These are phyloP conservation scores for Clarias magur DNA, from an alignment of 2,113 vertebrate species.

Conservation along the genomic window DNA sequence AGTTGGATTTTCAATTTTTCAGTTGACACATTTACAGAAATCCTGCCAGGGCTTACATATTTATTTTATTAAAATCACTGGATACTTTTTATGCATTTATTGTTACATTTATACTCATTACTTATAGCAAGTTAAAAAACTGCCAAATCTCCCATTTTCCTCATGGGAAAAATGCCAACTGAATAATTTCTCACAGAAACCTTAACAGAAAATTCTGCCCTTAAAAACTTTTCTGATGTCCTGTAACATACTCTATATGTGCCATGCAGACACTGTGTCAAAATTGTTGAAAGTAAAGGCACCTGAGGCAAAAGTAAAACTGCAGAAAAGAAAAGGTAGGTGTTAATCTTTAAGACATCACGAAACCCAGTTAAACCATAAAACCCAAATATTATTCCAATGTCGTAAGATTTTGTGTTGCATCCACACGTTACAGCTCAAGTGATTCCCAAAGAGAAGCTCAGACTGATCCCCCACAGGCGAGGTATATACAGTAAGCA, in stretches of 20 bases:
- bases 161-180: neutral
- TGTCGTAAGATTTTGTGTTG: neutral
- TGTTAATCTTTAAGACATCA: neutral
- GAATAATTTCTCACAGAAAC: neutral
- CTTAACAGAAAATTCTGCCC: neutral
- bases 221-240: neutral
- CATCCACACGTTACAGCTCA: neutral
- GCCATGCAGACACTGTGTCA: neutral
- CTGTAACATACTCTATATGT: neutral
- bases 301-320: neutral
- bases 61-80: neutral
- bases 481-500: neutral
- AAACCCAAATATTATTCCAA: neutral
- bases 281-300: neutral
- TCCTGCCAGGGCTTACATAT: neutral
- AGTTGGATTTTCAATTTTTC: neutral
- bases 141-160: too few relatives aligned
- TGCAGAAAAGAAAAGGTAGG: conserved; percentile 5
- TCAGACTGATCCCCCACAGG: neutral
- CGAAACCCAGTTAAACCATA: neutral
- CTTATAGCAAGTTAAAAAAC: too few relatives aligned
- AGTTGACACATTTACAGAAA: neutral
- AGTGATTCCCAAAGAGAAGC: conserved; percentile 28
- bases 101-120: neutral
- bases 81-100: neutral